Conservation (phyloP, 2,113 vertebrate species). For the Sinocyclocheilus grahami region DNA sequence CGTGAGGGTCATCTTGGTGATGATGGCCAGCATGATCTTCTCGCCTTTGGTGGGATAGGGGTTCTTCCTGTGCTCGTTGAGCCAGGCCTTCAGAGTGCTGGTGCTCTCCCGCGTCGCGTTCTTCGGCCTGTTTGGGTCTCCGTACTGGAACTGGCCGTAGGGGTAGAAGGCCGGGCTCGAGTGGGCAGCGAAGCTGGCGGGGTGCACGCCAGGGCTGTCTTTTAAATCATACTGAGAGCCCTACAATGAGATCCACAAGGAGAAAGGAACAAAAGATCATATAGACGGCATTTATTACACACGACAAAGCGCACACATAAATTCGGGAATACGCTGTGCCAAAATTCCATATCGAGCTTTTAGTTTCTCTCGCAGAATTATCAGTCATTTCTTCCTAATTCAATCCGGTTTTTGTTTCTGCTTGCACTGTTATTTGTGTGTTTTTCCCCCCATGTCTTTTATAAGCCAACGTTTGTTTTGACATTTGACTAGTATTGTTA, state of each 20-base stretch:
- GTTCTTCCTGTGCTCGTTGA: conserved; percentile 97
- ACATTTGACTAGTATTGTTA: conserved; percentile 1
- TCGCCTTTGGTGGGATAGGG: conserved; percentile 96
- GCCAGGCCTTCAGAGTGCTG: conserved; percentile 97
- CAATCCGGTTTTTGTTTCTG: background rate
- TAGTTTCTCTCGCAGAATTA: background rate
- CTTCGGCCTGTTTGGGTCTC: conserved; percentile 94
- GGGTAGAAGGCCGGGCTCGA: conserved; percentile 94
- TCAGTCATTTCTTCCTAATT: background rate
- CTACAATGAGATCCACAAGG: conserved; percentile 68
- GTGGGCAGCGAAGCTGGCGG: conserved; percentile 93
- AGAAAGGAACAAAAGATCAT: background rate
- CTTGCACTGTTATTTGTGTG: background rate
- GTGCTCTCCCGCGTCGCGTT: conserved; percentile 98
- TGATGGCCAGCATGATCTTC: conserved; percentile 98
- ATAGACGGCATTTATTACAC: background rate
- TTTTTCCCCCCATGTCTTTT: background rate
- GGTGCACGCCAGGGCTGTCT: conserved; percentile 95
- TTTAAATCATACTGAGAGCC: conserved; percentile 98
- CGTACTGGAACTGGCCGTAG: conserved; percentile 97
- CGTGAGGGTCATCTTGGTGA: conserved; percentile 96
- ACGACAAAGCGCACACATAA: background rate
- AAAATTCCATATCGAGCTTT: background rate
- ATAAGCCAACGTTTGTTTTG: conserved; percentile 10
- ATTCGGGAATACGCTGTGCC: background rate